Evolutionary conservation across 2,113 vertebrate species (phyloP), one percentile per base, ranked within the genome.

Genomic region (Pontoporia blainvillei): DNA sequence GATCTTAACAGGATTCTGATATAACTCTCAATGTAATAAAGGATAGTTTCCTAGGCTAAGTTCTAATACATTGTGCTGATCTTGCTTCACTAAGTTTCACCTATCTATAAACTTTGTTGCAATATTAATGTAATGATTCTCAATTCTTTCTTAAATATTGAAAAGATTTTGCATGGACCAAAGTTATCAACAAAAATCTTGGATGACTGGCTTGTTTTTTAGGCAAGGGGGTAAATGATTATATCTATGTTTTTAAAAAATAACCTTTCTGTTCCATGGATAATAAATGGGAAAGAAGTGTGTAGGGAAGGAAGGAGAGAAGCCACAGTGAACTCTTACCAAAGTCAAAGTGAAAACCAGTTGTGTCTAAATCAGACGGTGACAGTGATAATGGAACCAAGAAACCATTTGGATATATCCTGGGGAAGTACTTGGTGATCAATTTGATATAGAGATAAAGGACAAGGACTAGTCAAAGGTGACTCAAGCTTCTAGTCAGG

Each of bases 91-190:
- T 96, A 91, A 81, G n/a, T 25, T 83, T 61, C 31, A 92, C 81
- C 31, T 97, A 97, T 96, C 69, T 52, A 67, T 92, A 93, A 94
- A 86, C 67, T 97, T 97, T 93, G 84, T 93, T 95, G 72, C 66
- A 96, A 59, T 34, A 23, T 97, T 82, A 89, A 78, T 96, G 46
- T 90, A 86, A 71, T 29, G 15, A 94, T 83, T 97, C 67, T 93
- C 96, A 44, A 87, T 82, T 86, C 7, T 96, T 85, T 84, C 27
- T 90, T 97, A 86, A 72, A 90, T 95, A 84, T 89, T 81, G 87
- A 46, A 64, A 95, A 72, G 8, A 66, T 85, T 98, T 98, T 95
- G 52, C 44, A 76, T 17, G 25, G 61, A 15, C 15, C 57, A 82
- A 44, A 95, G 72, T 81, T 73, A 44, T 61, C 27, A 75, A 54